phyloP scores from a whole-genome alignment of 2,797 vertebrate genomes.

The Crocodylus rhombifer region DNA sequence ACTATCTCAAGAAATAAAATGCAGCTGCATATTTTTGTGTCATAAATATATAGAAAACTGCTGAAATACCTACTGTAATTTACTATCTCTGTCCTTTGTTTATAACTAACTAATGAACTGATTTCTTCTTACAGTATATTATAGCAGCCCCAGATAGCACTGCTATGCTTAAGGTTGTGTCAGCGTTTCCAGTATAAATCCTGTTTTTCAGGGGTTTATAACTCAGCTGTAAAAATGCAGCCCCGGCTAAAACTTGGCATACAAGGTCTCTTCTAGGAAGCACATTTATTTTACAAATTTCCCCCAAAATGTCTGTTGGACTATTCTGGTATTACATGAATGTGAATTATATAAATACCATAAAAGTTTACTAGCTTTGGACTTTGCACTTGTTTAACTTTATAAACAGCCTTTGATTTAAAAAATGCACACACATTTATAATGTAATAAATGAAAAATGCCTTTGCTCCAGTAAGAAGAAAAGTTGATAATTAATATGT shows the following conservation, averaged over 20 bases:
- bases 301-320: neutral
- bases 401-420: neutral
- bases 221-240: conserved; percentile 78
- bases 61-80: conserved; percentile 81
- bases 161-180: conserved; percentile 63
- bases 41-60: conserved; percentile 79
- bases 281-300: conserved; percentile 59
- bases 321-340: conserved; percentile 32
- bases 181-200: conserved; percentile 77
- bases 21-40: conserved; percentile 74
- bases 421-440: neutral
- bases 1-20: conserved; percentile 79
- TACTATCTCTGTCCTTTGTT: conserved; percentile 81
- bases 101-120: conserved; percentile 84
- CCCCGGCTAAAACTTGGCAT: conserved; percentile 72
- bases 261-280: conserved; percentile 69
- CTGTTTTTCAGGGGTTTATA: conserved; percentile 78
- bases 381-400: conserved; percentile 1
- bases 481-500: neutral
- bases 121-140: conserved; percentile 79
- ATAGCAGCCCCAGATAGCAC: conserved; percentile 62
- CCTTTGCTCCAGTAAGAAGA: neutral
- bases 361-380: conserved; percentile 27
- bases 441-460: neutral
- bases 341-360: neutral